Percentiles rank a stretch among this genome's conserved stretches.
These are phyloP conservation scores for Drosophila prosaltans DNA, from an alignment of 1,140 invertebrate genomes.

Conservation along the genomic window DNA sequence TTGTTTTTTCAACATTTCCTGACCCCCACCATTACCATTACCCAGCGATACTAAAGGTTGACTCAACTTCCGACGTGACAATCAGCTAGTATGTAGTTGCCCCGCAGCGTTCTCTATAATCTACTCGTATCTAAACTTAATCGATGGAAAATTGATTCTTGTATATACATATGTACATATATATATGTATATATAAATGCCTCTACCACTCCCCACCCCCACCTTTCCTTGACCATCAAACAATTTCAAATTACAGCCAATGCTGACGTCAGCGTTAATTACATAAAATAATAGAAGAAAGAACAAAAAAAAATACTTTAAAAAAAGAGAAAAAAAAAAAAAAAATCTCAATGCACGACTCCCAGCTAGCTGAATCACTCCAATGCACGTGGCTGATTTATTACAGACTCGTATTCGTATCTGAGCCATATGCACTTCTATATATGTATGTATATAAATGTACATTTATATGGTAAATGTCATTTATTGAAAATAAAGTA, in stretches of 20 bases:
- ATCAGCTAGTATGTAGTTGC: conserved; percentile 17
- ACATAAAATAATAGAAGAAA: conserved; percentile 44
- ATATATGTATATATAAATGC: no score
- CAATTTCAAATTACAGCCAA: conserved; percentile 38
- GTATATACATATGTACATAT: conserved; percentile 40
- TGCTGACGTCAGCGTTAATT: conserved; percentile 78
- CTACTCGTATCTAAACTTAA: conserved; percentile 48
- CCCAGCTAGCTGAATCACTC: conserved; percentile 62
- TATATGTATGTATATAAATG: conserved; percentile 6
- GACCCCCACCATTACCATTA: neutral
- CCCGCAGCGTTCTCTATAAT: conserved; percentile 26
- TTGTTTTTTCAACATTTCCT: neutral
- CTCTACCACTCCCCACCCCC: neutral
- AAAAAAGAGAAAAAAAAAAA: conserved; percentile 19
- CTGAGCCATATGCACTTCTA: conserved; percentile 1
- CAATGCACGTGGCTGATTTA: conserved; percentile 76
- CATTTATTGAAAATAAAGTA: conserved; percentile 20
- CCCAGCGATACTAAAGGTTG: conserved; percentile 6
- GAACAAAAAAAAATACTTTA: conserved; percentile 5
- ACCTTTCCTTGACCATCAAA: neutral
- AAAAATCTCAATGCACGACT: conserved; percentile 64
- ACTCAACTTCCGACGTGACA: conserved; percentile 71
- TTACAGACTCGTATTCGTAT: conserved; percentile 24
- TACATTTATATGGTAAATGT: conserved; percentile 4
- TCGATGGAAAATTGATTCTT: conserved; percentile 80